These are phyloP conservation scores for Bucorvus abyssinicus DNA, from an alignment of 2,797 vertebrate species.

Conservation along the genomic window DNA sequence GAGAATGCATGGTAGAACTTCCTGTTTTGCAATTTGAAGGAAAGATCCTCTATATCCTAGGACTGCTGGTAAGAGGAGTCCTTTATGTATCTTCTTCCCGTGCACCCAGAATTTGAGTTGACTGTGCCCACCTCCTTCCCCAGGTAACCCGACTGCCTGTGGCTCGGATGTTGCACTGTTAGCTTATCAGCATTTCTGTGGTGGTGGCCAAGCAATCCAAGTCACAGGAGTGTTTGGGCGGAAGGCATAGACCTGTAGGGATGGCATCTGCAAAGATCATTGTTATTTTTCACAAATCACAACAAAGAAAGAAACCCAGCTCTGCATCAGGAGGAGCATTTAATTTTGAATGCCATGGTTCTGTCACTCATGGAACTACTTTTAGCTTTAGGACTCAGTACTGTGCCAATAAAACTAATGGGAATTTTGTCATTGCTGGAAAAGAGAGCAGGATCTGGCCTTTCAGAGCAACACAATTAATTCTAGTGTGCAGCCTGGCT, in stretches of 20 bases:
- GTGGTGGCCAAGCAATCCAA: not conserved
- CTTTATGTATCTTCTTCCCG: not conserved
- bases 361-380: constrained; percentile 11
- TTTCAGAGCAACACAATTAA: constrained; percentile 28
- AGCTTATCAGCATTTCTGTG: not conserved
- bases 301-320: not conserved
- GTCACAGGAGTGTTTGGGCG: not conserved
- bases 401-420: constrained; percentile 29
- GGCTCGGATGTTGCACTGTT: not conserved
- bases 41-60: not conserved
- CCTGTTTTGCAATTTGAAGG: not conserved
- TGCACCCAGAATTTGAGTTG: not conserved
- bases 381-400: constrained; percentile 27
- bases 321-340: not conserved
- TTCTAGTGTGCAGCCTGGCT: not conserved
- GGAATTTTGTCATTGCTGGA: constrained; percentile 7
- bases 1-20: not conserved
- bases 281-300: not conserved
- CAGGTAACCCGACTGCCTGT: not conserved
- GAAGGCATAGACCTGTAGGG: not conserved
- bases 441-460: not conserved
- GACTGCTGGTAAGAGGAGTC: not conserved
- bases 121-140: not conserved
- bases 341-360: not conserved
- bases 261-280: not conserved